phyloP scores from a whole-genome alignment of 2,797 vertebrate genomes.

The Spheniscus humboldti region DNA sequence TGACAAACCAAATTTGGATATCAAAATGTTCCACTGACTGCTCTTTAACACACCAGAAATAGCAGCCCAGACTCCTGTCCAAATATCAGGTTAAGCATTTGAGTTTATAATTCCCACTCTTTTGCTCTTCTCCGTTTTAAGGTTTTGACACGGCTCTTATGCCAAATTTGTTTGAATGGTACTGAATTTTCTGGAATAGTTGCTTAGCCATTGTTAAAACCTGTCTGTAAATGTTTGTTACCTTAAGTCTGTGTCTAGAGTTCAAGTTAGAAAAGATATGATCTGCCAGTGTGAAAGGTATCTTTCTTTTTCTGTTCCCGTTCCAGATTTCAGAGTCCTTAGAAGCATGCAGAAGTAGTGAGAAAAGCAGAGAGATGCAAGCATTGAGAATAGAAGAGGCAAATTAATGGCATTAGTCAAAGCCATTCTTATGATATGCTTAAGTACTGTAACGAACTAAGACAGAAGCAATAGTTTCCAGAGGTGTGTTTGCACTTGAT shows the following conservation, averaged over 20 bases:
- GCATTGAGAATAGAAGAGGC: background rate
- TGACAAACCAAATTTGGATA: conserved; percentile 11
- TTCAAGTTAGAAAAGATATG: background rate
- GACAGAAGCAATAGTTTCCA: background rate
- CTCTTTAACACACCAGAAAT: background rate
- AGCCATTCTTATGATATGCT: background rate
- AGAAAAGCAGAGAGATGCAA: background rate
- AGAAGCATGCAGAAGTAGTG: background rate
- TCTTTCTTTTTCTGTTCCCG: background rate
- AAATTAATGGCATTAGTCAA: background rate
- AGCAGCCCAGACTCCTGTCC: background rate
- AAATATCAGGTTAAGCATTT: background rate
- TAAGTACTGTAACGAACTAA: background rate
- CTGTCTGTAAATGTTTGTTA: background rate
- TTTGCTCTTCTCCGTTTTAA: background rate
- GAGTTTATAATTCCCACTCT: background rate
- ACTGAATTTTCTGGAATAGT: background rate
- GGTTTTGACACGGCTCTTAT: background rate
- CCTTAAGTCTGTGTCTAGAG: background rate
- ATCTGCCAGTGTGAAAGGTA: background rate
- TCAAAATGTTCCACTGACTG: background rate
- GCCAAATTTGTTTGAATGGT: background rate
- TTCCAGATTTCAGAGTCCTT: background rate
- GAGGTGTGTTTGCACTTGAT: background rate
- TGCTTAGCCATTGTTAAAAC: background rate